phyloP scores from a whole-genome alignment of 2,113 vertebrate species.

The Tenebrosternarchus preto region DNA sequence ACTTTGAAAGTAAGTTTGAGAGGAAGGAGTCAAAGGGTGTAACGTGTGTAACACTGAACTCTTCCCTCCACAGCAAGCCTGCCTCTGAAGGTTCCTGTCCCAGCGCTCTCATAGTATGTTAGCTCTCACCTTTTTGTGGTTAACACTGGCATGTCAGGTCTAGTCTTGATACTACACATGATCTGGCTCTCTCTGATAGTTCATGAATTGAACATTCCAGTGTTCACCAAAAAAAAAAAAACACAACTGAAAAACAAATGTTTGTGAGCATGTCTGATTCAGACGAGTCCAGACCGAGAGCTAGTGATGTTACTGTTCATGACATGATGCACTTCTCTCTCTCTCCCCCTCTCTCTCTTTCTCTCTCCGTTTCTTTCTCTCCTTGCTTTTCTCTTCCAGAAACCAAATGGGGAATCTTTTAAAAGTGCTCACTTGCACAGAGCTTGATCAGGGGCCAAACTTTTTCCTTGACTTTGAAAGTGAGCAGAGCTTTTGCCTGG shows the following conservation, averaged over 20 bases:
- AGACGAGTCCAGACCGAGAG: background rate
- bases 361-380: constrained; percentile 57
- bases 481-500: constrained; percentile 81
- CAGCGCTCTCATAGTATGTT: constrained; percentile 12
- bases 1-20: constrained; percentile 99
- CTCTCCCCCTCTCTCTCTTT: constrained; percentile 52
- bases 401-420: constrained; percentile 88
- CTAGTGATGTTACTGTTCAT: constrained; percentile 36
- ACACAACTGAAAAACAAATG: background rate
- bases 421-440: constrained; percentile 90
- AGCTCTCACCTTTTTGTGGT: background rate
- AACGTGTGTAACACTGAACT: constrained; percentile 49
- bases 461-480: constrained; percentile 97
- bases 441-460: constrained; percentile 92
- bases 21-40: constrained; percentile 40
- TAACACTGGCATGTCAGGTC: background rate
- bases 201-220: background rate
- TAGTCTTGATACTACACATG: background rate
- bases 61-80: constrained; percentile 63
- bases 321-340: constrained; percentile 52
- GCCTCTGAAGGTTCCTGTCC: background rate
- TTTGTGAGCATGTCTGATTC: constrained; percentile 14
- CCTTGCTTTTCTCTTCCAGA: constrained; percentile 80
- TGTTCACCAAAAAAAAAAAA: background rate
- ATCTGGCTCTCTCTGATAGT: background rate